Evolutionary conservation across 23 tunicate genomes (phyloP).

Genomic region (Styela clava): DNA sequence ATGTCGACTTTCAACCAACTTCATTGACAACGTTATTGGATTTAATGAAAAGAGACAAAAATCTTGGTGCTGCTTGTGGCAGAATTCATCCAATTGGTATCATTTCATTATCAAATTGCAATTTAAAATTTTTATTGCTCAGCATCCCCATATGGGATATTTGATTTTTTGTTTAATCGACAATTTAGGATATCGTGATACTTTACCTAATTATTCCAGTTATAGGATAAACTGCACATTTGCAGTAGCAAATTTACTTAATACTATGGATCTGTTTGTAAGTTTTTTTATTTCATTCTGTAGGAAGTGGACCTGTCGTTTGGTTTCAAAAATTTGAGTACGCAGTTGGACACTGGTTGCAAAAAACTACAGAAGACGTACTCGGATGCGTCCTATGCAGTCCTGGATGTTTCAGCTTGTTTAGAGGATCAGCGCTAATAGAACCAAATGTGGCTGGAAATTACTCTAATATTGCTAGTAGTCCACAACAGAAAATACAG

Average conservation of each 20-base stretch:
- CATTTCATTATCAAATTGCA: too few relatives aligned
- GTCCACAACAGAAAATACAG: conserved; percentile 74
- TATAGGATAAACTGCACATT: too few relatives aligned
- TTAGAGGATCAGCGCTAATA: conserved; percentile 62
- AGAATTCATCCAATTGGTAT: conserved; percentile 94
- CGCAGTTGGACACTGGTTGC: conserved; percentile 99
- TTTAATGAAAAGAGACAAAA: conserved; percentile 72
- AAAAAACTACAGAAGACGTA: conserved; percentile 95
- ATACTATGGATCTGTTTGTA: too few relatives aligned
- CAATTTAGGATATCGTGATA: too few relatives aligned
- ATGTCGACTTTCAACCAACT: conserved; percentile 92
- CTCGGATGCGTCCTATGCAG: conserved; percentile 97
- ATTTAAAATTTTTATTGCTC: too few relatives aligned
- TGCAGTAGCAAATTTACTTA: too few relatives aligned
- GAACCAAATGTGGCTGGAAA: conserved; percentile 64
- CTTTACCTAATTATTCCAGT: too few relatives aligned
- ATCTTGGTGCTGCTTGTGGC: conserved; percentile 97
- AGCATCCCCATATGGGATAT: too few relatives aligned
- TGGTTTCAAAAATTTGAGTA: conserved; percentile 98
- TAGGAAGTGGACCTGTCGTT: conserved; percentile 88
- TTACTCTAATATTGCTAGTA: conserved; percentile 67
- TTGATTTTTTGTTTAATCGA: too few relatives aligned
- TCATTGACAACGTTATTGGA: conserved; percentile 66
- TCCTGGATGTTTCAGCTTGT: conserved; percentile 97
- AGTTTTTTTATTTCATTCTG: background rate